These are phyloP conservation scores for Pionites leucogaster DNA, from an alignment of 2,113 vertebrate species.

Conservation along the genomic window DNA sequence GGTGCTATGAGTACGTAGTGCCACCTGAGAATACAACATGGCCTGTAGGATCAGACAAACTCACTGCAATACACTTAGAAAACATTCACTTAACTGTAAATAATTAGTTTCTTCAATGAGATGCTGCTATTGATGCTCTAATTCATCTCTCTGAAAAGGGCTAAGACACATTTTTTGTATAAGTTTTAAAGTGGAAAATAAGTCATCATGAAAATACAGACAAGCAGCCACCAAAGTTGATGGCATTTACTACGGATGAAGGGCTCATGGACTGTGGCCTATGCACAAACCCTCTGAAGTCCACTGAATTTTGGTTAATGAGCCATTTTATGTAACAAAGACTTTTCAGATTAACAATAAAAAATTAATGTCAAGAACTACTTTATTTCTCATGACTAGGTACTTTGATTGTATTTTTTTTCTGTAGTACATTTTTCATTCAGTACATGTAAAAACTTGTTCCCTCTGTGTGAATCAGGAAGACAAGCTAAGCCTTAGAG, in stretches of 20 bases:
- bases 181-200: not conserved
- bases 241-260: not conserved
- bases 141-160: not conserved
- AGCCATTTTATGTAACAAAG: conserved; percentile 59
- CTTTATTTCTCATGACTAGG: conserved; percentile 63
- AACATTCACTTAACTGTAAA: not conserved
- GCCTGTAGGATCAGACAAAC: not conserved
- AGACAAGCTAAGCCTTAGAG: conserved; percentile 65
- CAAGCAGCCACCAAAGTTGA: not conserved
- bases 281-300: not conserved
- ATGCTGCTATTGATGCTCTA: not conserved
- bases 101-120: not conserved
- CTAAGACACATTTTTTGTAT: not conserved
- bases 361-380: conserved; percentile 69
- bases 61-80: not conserved
- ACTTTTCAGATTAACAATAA: conserved; percentile 63
- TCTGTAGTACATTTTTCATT: conserved; percentile 41
- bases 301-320: conserved; percentile 29
- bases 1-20: rapidly evolving
- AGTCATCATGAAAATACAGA: not conserved
- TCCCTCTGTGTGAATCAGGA: conserved; percentile 51
- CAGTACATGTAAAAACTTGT: conserved; percentile 69
- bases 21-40: not conserved
- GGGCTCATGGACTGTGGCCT: not conserved
- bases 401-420: conserved; percentile 45